Evolutionary conservation across 2,797 vertebrate species (phyloP).

Genomic region (Pelobates cultripes): DNA sequence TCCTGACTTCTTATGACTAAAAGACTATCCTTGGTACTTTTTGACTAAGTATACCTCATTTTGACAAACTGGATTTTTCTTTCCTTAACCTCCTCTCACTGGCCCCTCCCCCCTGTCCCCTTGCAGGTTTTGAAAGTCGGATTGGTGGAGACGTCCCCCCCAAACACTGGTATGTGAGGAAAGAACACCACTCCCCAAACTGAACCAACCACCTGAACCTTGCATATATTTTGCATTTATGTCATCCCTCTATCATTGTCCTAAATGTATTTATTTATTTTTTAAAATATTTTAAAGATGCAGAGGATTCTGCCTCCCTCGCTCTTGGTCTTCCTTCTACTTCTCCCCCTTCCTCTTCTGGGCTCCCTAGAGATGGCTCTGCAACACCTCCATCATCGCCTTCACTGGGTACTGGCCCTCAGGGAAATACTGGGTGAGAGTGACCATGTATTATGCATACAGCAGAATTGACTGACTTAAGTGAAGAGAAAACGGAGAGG

Average conservation of each 20-base stretch:
- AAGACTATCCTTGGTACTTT: background rate
- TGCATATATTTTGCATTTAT: background rate
- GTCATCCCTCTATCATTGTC: background rate
- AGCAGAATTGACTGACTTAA: background rate
- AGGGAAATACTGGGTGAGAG: conserved; percentile 33
- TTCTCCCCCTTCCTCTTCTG: conserved; percentile 24
- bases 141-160: conserved; percentile 53
- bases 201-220: conserved; percentile 23
- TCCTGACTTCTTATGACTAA: too few relatives aligned
- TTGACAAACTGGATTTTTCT: background rate
- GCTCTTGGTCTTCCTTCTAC: conserved; percentile 18
- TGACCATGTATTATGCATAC: too few relatives aligned
- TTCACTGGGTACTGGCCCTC: conserved; percentile 30
- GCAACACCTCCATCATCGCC: conserved; percentile 25
- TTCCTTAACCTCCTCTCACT: conserved; percentile 19
- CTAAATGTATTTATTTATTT: background rate
- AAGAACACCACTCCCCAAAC: background rate
- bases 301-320: conserved; percentile 40
- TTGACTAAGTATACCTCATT: background rate
- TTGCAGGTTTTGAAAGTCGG: conserved; percentile 51
- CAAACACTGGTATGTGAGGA: conserved; percentile 55
- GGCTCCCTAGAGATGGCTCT: conserved; percentile 1
- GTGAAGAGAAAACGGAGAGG: background rate
- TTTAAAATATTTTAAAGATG: conserved; percentile 26
- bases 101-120: conserved; percentile 15